phyloP scores from a whole-genome alignment of 2,797 vertebrate species.

The Thunnus albacares region DNA sequence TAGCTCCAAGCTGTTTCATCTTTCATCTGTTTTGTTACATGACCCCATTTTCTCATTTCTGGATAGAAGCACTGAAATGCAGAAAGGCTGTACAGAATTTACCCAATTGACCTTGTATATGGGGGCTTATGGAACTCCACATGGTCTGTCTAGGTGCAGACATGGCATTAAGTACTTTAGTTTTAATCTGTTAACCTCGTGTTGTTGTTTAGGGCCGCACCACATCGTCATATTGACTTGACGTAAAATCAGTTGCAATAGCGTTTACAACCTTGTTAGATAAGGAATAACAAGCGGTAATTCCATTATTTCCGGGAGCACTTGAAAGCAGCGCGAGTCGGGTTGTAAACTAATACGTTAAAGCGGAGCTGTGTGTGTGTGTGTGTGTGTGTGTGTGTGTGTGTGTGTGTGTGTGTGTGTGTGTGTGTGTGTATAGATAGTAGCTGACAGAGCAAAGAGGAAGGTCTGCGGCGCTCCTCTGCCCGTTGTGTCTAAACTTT shows the following conservation, averaged over 20 bases:
- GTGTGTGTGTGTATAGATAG: neutral
- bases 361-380: neutral
- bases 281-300: rapidly evolving
- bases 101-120: neutral
- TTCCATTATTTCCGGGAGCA: conserved; percentile 20
- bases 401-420: neutral
- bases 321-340: conserved; percentile 51
- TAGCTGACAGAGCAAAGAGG: conserved; percentile 46
- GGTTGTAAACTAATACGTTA: neutral
- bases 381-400: neutral
- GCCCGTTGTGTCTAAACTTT: neutral
- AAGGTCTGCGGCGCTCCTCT: conserved; percentile 6
- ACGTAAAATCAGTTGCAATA: neutral
- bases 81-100: neutral
- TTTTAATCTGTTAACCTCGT: neutral
- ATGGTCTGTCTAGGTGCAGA: too few relatives aligned
- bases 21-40: neutral
- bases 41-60: neutral
- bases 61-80: neutral
- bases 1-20: neutral
- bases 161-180: neutral
- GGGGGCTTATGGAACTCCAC: neutral
- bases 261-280: neutral
- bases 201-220: neutral
- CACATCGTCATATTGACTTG: neutral